Evolutionary conservation across 2,113 vertebrate genomes (phyloP).

Genomic region (Takifugu bimaculatus): DNA sequence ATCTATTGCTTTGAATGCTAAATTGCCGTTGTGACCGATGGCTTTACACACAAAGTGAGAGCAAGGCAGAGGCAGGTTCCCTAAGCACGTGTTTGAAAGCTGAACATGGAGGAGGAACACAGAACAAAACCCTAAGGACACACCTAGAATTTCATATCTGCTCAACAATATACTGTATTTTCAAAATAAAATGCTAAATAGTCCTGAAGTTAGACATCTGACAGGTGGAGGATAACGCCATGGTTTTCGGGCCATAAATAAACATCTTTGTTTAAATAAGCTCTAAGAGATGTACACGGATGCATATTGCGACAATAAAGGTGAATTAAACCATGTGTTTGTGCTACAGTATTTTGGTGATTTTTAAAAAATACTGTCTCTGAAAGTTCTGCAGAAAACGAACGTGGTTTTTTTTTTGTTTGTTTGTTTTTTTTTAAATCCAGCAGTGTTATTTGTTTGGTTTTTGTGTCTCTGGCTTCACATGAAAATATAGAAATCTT

Average conservation of each 20-base stretch:
- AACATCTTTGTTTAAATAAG: constrained; percentile 68
- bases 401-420: constrained; percentile 17
- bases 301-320: constrained; percentile 65
- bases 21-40: constrained; percentile 29
- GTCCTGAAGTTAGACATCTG: constrained; percentile 54
- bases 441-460: constrained; percentile 57
- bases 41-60: constrained; percentile 28
- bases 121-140: constrained; percentile 55
- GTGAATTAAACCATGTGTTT: constrained; percentile 39
- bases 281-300: constrained; percentile 59
- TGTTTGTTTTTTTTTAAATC: constrained; percentile 23
- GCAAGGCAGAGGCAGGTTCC: constrained; percentile 20
- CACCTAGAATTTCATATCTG: constrained; percentile 53
- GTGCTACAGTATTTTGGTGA: constrained; percentile 27
- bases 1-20: constrained; percentile 66
- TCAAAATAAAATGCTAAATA: constrained; percentile 63
- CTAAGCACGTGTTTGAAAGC: constrained; percentile 48
- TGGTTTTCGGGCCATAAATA: constrained; percentile 65
- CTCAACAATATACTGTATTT: constrained; percentile 55
- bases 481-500: constrained; percentile 78
- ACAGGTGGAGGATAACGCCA: constrained; percentile 50
- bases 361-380: constrained; percentile 65
- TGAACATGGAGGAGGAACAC: constrained; percentile 26
- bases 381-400: constrained; percentile 53
- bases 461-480: constrained; percentile 66